Conservation (phyloP, 2,888 invertebrate genomes). For the Oxycera nigricornis region DNA sequence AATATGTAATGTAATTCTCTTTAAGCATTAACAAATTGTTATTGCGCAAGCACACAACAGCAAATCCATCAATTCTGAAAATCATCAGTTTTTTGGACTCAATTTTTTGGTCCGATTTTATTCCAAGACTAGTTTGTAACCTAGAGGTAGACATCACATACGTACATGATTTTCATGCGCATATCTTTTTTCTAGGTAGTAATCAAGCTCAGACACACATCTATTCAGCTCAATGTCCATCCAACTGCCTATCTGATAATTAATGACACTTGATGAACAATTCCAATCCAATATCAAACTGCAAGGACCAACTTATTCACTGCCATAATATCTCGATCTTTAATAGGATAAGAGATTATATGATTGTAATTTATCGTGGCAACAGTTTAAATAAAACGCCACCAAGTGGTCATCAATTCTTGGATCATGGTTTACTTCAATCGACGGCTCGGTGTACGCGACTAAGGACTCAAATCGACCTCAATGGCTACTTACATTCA, state of each 20-base stretch:
- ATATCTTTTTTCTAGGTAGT: neutral
- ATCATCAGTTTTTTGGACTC: too few relatives aligned
- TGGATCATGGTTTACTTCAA: neutral
- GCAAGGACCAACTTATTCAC: neutral
- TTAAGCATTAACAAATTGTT: too few relatives aligned
- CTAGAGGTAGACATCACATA: neutral
- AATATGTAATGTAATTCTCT: too few relatives aligned
- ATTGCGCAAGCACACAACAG: too few relatives aligned
- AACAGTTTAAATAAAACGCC: neutral
- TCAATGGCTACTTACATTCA: slow-evolving; percentile 6
- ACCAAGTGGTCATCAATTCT: slow-evolving; percentile 6
- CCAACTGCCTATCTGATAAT: neutral
- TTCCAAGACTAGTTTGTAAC: too few relatives aligned
- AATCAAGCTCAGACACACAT: neutral
- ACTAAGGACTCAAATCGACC: slow-evolving; percentile 5
- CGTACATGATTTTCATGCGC: neutral
- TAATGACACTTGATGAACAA: neutral
- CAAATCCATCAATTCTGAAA: too few relatives aligned
- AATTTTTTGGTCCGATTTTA: too few relatives aligned
- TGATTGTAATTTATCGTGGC: slow-evolving; percentile 21
- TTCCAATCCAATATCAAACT: neutral
- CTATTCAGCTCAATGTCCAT: neutral
- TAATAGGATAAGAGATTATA: neutral
- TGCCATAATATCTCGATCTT: neutral
- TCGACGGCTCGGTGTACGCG: neutral